phyloP scores from a whole-genome alignment of 2,888 invertebrate species.

The Steromphala cineraria region DNA sequence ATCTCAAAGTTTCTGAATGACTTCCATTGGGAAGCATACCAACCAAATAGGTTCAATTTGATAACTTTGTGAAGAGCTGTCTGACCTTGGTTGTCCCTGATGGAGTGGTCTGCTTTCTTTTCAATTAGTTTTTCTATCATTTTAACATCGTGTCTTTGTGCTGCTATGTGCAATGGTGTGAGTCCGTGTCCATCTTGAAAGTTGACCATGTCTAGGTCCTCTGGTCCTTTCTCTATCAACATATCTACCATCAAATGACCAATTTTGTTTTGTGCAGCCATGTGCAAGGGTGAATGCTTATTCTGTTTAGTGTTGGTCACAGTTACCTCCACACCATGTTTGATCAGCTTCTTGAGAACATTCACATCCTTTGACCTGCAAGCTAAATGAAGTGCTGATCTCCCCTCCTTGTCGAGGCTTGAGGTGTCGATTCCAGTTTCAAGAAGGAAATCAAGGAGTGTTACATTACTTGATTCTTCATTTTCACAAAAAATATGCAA shows the following conservation, averaged over 20 bases:
- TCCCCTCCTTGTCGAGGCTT: background rate
- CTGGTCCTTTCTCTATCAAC: background rate
- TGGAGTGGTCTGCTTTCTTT: background rate
- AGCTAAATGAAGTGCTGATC: background rate
- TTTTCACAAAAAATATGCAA: background rate
- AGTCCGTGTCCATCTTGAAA: background rate
- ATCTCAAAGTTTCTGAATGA: background rate
- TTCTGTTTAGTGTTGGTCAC: background rate
- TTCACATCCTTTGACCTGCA: background rate
- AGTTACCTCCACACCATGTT: background rate
- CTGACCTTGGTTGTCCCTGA: background rate
- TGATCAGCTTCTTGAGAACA: background rate
- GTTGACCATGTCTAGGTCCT: background rate
- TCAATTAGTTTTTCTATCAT: background rate
- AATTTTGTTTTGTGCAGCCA: background rate
- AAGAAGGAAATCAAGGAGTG: background rate
- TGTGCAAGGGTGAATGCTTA: background rate
- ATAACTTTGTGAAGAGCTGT: background rate
- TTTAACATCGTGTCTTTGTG: background rate
- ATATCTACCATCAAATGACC: background rate
- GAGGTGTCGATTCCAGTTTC: background rate
- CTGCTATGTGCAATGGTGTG: background rate
- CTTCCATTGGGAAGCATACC: too few species aligned
- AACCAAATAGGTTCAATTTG: background rate
- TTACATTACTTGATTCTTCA: too few species aligned